Evolutionary conservation across 2,888 invertebrate genomes (phyloP).

Genomic region (Clitarchus hookeri): DNA sequence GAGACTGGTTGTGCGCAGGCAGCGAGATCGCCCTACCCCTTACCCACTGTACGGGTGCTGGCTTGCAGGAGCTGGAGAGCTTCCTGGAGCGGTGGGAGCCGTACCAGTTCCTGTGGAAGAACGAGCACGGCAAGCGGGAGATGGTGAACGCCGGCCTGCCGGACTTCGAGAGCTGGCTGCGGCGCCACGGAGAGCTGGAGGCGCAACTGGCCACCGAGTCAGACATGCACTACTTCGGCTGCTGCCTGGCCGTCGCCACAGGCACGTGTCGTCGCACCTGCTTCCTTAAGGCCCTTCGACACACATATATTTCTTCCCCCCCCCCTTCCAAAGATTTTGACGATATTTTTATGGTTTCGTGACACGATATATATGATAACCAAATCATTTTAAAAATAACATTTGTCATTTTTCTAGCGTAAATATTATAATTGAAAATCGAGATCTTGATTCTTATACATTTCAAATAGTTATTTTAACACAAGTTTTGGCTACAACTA

Average conservation of each 20-base stretch:
- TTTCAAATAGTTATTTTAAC: too few species aligned
- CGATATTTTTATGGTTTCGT: too few species aligned
- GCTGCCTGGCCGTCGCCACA: constrained; percentile 76
- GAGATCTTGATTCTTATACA: too few species aligned
- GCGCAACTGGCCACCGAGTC: constrained; percentile 70
- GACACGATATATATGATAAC: too few species aligned
- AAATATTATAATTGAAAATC: too few species aligned
- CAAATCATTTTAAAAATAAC: too few species aligned
- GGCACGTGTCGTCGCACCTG: constrained; percentile 59
- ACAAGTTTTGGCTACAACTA: too few species aligned
- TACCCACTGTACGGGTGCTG: constrained; percentile 36
- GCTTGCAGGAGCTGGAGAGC: constrained; percentile 72
- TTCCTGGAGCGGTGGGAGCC: constrained; percentile 86
- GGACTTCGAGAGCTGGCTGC: constrained; percentile 75
- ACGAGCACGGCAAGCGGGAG: constrained; percentile 77
- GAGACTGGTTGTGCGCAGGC: too few species aligned
- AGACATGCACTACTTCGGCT: constrained; percentile 72
- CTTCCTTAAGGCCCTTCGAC: too few species aligned
- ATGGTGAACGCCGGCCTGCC: constrained; percentile 71
- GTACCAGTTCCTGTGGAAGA: constrained; percentile 86
- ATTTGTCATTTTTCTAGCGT: too few species aligned
- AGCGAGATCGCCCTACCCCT: neutral
- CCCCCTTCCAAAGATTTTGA: too few species aligned
- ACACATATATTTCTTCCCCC: too few species aligned
- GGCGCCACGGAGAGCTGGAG: constrained; percentile 78